phyloP scores from a whole-genome alignment of 1,140 invertebrate genomes.

The Metaphire vulgaris region DNA sequence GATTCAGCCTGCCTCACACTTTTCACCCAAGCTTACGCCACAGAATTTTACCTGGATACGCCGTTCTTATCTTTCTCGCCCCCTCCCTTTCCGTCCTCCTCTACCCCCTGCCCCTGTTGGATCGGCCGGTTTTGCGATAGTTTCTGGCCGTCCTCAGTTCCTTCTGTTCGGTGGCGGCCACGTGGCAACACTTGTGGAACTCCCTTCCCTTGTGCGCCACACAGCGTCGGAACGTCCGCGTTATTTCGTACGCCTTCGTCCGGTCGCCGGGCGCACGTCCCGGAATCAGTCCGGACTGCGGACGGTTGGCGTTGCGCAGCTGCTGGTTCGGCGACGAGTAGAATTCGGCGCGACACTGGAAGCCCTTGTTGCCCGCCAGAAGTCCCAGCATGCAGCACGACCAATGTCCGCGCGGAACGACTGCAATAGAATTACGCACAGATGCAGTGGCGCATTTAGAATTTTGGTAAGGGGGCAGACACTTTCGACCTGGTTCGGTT shows the following conservation, averaged over 20 bases:
- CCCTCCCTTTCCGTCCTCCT: not conserved
- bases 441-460: too few species aligned
- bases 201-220: slow-evolving; percentile 30
- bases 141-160: slow-evolving; percentile 25
- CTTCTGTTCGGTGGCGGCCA: slow-evolving; percentile 31
- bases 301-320: slow-evolving; percentile 38
- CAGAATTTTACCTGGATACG: too few species aligned
- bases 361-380: slow-evolving; percentile 44
- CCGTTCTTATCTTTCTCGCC: not conserved
- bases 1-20: too few species aligned
- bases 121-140: slow-evolving; percentile 3
- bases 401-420: slow-evolving; percentile 31
- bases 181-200: slow-evolving; percentile 41
- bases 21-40: too few species aligned
- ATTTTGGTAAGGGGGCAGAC: too few species aligned
- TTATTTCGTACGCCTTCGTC: slow-evolving; percentile 33
- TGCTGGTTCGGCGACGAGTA: slow-evolving; percentile 34
- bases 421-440: slow-evolving; percentile 18
- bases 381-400: slow-evolving; percentile 42
- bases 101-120: not conserved
- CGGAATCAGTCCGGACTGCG: slow-evolving; percentile 37
- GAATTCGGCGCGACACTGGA: slow-evolving; percentile 40
- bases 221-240: slow-evolving; percentile 38
- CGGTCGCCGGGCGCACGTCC: slow-evolving; percentile 23
- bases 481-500: too few species aligned